Evolutionary conservation across 2,797 vertebrate species (phyloP).

Genomic region (Coccyzus lansbergi): DNA sequence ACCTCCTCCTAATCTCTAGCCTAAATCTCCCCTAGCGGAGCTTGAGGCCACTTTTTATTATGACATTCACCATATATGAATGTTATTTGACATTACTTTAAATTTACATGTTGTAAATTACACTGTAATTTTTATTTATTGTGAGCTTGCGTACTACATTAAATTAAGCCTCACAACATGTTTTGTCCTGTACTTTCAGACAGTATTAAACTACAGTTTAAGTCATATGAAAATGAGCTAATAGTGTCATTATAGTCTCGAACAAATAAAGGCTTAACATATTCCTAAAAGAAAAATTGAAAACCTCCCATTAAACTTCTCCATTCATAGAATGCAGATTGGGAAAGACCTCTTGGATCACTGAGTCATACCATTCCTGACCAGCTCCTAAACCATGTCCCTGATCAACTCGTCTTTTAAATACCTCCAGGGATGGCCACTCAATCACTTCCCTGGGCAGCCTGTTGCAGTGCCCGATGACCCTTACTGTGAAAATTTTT

Average conservation of each 20-base stretch:
- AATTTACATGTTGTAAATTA: not conserved
- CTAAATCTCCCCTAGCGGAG: no score
- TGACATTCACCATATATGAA: not conserved
- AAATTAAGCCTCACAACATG: not conserved
- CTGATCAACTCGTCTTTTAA: no score
- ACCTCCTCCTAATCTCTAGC: no score
- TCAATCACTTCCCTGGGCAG: no score
- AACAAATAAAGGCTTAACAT: slow-evolving; percentile 16
- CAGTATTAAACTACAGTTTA: not conserved
- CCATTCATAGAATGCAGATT: not conserved
- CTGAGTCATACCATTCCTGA: no score
- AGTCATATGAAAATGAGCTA: not conserved
- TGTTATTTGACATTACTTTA: not conserved
- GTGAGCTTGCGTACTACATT: not conserved
- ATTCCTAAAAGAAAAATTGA: not conserved
- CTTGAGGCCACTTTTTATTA: no score
- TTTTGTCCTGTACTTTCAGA: not conserved
- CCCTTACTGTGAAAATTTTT: no score
- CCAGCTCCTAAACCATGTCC: no score
- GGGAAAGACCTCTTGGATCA: no score
- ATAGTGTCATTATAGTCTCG: not conserved
- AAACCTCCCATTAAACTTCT: slow-evolving; percentile 14
- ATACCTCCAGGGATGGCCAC: no score
- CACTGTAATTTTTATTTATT: not conserved
- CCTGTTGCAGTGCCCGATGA: no score